A percentile compares a stretch with the other conserved stretches of the same genome.
These are phyloP conservation scores for Sebastiscus albofasciatus DNA, from an alignment of 2,797 vertebrate species.

Conservation along the genomic window DNA sequence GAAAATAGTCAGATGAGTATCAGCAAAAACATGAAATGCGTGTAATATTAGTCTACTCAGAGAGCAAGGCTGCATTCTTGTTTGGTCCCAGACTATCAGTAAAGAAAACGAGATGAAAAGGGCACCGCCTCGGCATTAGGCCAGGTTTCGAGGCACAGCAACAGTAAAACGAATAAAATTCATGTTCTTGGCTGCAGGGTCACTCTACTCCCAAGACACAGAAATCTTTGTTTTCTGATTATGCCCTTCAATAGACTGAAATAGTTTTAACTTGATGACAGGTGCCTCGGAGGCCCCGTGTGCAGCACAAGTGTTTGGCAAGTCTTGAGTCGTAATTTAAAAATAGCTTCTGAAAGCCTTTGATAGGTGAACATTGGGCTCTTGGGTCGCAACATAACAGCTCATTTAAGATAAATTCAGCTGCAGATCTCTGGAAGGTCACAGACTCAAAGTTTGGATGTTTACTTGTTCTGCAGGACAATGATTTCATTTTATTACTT, in stretches of 20 bases:
- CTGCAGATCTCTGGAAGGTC: conserved; percentile 42
- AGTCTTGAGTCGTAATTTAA: conserved; percentile 17
- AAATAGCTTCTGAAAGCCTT: conserved; percentile 40
- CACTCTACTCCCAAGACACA: conserved; percentile 37
- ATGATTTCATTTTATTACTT: neutral
- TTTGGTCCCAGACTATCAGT: conserved; percentile 26
- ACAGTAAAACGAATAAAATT: neutral
- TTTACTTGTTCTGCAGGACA: conserved; percentile 37
- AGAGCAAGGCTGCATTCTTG: conserved; percentile 37
- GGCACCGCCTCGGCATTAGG: neutral
- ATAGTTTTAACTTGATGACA: conserved; percentile 44
- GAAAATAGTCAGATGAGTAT: conserved; percentile 79
- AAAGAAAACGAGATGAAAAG: conserved; percentile 18
- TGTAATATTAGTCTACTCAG: neutral
- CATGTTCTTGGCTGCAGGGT: conserved; percentile 38
- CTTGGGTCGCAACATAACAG: conserved; percentile 34
- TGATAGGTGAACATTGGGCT: conserved; percentile 42
- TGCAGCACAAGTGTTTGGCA: conserved; percentile 33
- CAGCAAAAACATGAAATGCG: conserved; percentile 29
- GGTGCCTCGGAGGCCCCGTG: conserved; percentile 45
- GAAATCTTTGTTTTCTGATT: conserved; percentile 47
- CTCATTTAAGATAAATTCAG: conserved; percentile 23
- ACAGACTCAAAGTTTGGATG: conserved; percentile 3
- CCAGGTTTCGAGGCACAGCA: conserved; percentile 11
- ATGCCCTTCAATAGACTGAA: conserved; percentile 19